Conservation (phyloP, 2,888 invertebrate genomes). For the Blomia tropicalis region DNA sequence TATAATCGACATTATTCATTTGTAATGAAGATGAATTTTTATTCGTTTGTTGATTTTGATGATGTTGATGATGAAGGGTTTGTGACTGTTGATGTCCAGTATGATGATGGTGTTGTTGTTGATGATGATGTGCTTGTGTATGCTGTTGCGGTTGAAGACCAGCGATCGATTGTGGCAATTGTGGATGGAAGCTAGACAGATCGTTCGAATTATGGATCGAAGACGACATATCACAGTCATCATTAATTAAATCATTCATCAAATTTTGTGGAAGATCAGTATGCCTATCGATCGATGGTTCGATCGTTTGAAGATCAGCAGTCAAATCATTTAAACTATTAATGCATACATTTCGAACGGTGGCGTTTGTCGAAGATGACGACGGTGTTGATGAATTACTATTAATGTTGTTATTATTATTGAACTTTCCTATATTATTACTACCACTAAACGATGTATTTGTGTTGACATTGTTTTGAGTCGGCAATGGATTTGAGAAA, state of each 20-base stretch:
- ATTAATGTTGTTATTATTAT: slow-evolving; percentile 3
- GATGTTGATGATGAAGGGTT: slow-evolving; percentile 23
- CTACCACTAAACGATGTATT: too few relatives aligned
- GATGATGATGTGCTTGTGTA: slow-evolving; percentile 22
- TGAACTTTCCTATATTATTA: too few relatives aligned
- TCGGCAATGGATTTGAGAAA: not conserved
- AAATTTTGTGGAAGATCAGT: slow-evolving; percentile 26
- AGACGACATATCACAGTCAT: slow-evolving; percentile 20
- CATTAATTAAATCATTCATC: slow-evolving; percentile 23
- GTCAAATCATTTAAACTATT: not conserved
- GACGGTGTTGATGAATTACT: not conserved
- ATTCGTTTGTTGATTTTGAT: slow-evolving; percentile 20
- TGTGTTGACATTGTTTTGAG: not conserved
- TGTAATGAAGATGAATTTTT: not conserved
- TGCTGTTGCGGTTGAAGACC: not conserved
- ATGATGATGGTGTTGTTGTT: slow-evolving; percentile 21
- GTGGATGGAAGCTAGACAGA: not conserved
- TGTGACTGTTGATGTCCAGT: slow-evolving; percentile 14
- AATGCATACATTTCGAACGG: not conserved
- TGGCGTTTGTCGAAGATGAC: not conserved
- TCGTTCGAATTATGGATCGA: not conserved
- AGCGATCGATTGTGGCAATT: too few relatives aligned
- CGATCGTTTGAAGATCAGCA: slow-evolving; percentile 17
- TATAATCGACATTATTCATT: not conserved
- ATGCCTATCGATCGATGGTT: slow-evolving; percentile 15